phyloP scores from a whole-genome alignment of 2,797 vertebrate genomes.

The Tokudaia tokunoshimensis region DNA sequence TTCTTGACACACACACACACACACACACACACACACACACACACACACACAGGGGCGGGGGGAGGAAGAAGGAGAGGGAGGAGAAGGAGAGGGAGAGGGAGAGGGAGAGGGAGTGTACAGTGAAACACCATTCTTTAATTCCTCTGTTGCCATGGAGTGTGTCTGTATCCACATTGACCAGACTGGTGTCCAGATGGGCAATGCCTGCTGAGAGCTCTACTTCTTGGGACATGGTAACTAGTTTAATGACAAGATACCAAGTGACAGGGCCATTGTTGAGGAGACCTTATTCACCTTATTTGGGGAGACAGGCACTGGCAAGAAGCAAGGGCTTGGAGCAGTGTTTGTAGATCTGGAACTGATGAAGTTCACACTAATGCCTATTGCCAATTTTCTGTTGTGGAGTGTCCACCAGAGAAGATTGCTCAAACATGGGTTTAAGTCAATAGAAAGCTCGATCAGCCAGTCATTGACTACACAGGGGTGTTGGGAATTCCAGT shows the following conservation, averaged over 20 bases:
- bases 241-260: background rate
- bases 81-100: no score
- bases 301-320: background rate
- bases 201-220: background rate
- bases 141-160: background rate
- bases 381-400: background rate
- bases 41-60: no score
- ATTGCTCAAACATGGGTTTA: background rate
- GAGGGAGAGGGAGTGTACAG: background rate
- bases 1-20: background rate
- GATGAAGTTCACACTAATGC: background rate
- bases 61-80: no score
- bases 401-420: background rate
- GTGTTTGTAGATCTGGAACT: background rate
- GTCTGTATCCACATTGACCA: background rate
- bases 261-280: background rate
- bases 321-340: no score
- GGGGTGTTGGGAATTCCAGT: background rate
- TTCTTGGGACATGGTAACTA: background rate
- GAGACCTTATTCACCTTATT: background rate
- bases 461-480: background rate
- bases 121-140: background rate
- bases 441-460: background rate
- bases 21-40: background rate
- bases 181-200: background rate